Percentiles rank a stretch among this genome's conserved stretches.
Conservation (phyloP, 2,888 invertebrate genomes). For the Ischnus inquisitorius region DNA sequence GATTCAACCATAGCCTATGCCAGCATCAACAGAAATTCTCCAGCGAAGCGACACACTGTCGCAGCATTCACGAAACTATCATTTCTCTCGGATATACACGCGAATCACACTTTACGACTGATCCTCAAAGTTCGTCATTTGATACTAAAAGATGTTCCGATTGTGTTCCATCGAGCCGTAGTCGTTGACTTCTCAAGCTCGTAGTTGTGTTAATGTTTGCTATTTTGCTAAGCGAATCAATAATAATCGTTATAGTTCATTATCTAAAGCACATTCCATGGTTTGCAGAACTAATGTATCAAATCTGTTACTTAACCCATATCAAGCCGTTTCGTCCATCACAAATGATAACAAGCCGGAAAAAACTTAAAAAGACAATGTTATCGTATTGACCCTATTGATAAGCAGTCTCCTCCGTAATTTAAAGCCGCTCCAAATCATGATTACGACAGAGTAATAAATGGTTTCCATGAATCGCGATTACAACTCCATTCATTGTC, state of each 20-base stretch:
- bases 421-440: not conserved
- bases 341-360: too few species aligned
- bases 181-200: not conserved
- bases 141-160: not conserved
- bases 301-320: too few species aligned
- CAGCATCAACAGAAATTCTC: conserved; percentile 21
- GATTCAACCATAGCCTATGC: conserved; percentile 21
- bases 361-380: too few species aligned
- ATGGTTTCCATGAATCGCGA: not conserved
- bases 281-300: too few species aligned
- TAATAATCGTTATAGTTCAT: too few species aligned
- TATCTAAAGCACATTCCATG: too few species aligned
- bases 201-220: not conserved
- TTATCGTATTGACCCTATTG: too few species aligned
- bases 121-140: not conserved
- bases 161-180: not conserved
- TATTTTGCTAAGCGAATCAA: too few species aligned
- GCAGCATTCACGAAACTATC: not conserved
- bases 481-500: not conserved
- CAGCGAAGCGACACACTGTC: conserved; percentile 4
- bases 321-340: too few species aligned
- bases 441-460: not conserved
- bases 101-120: conserved; percentile 4
- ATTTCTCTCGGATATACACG: not conserved
- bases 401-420: too few species aligned